These are phyloP conservation scores for Antigone vipio DNA, from an alignment of 2,113 vertebrate species.

Conservation along the genomic window DNA sequence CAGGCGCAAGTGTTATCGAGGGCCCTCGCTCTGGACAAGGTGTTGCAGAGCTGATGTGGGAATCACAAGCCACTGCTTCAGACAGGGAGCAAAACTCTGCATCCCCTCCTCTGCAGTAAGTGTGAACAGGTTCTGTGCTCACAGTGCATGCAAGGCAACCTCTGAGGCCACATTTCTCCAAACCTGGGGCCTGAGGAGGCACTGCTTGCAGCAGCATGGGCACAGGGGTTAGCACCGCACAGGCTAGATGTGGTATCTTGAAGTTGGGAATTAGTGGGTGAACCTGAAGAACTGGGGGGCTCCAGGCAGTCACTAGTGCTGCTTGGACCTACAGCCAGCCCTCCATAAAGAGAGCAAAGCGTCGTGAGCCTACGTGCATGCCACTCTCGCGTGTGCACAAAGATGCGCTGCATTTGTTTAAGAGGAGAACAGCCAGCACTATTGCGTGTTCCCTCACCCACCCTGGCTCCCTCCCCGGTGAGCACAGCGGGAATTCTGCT, in stretches of 20 bases:
- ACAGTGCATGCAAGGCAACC: background rate
- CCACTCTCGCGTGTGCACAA: accelerated
- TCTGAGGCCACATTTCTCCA: background rate
- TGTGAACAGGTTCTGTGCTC: background rate
- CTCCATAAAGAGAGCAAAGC: background rate
- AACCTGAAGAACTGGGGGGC: background rate
- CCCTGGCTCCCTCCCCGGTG: background rate
- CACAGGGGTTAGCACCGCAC: background rate
- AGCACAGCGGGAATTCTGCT: background rate
- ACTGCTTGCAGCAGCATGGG: background rate
- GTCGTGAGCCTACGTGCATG: accelerated
- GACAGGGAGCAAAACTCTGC: background rate
- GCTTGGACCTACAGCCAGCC: background rate
- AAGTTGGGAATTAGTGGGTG: background rate
- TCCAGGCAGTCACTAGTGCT: background rate
- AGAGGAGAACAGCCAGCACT: background rate
- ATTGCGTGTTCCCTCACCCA: background rate
- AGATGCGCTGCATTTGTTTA: background rate
- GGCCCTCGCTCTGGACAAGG: background rate
- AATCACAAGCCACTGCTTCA: background rate
- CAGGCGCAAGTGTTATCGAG: background rate
- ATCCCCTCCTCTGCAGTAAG: background rate
- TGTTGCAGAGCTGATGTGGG: background rate
- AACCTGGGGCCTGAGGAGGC: background rate
- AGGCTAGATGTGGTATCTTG: background rate